Base-by-base conservation (phyloP, 2,888 invertebrate genomes). In the Tipula vernalis region DNA sequence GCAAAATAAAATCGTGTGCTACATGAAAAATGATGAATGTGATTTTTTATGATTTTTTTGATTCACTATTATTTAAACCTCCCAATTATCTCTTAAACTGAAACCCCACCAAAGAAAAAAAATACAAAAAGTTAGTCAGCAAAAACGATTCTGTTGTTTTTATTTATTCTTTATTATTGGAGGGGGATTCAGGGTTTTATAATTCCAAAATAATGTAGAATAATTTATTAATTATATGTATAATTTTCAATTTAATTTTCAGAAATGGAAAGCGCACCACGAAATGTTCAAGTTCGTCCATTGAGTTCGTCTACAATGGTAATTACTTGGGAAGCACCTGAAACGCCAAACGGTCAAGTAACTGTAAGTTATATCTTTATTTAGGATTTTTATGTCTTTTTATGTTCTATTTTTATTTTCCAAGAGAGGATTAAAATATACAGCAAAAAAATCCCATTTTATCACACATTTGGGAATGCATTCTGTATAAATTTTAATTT, bases 241-340 rank as follows among this genome's bases (percentile, higher is more conserved):
- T 36, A 39, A 39, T 88, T 87, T 28, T 8, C 28, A 28, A 18
- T 88, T 89, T 87, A 87, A 88, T 88, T 91, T 93, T 0, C 93
- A 99, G 98, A 97, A 94, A 99, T 99, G 88, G 98, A 98, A 90
- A 97, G 97, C 90, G 97, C 99, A 87, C 99, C 99, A 5, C 94
- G 96, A 89, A 98, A 98, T 92, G 97, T 99, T 71, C 96, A 97
- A 93, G 98, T 98, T 86, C 94, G 98, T 87, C 98, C 99, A 5
- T 94, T 98, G 89, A 98, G 98, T 91, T 96, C 98, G 87, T 98
- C 96, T 91, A 98, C 98, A 51, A 97, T 99, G 95, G 96, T 98
- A 87, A 98, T 99, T 89, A 97, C 98, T 90, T 99, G 99, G 99
- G 97, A 98, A 89, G 98, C 98, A 91, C 99, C 99, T 18, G 98